A percentile compares a stretch with the other conserved stretches of the same genome.
Evolutionary conservation across 2,888 invertebrate species (phyloP).

Genomic region (Diaprepes abbreviatus): DNA sequence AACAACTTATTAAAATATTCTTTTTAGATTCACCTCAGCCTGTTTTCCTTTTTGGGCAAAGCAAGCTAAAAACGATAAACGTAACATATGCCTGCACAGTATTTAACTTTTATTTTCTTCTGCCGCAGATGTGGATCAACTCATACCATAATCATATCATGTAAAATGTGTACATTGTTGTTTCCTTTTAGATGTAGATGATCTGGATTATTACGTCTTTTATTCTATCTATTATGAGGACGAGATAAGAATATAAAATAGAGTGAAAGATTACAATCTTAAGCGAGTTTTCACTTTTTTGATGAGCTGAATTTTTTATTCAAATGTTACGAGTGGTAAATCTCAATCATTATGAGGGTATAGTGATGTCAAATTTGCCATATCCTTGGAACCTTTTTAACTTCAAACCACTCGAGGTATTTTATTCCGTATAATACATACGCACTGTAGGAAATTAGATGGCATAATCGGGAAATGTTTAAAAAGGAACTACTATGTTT

Average conservation of each 20-base stretch:
- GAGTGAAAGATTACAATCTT: too few relatives aligned
- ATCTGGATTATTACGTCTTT: constrained; percentile 34
- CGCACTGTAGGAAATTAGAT: too few relatives aligned
- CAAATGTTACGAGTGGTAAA: too few relatives aligned
- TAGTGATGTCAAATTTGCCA: too few relatives aligned
- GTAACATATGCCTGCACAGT: constrained; percentile 18
- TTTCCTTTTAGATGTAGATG: constrained; percentile 32
- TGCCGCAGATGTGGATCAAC: constrained; percentile 37
- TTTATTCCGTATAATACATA: too few relatives aligned
- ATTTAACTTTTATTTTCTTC: constrained; percentile 38
- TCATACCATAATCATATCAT: constrained; percentile 27
- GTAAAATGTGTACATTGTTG: constrained; percentile 25
- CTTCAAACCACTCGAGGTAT: too few relatives aligned
- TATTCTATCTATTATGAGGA: not conserved
- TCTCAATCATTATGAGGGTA: too few relatives aligned
- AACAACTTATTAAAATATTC: constrained; percentile 44
- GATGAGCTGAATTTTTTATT: too few relatives aligned
- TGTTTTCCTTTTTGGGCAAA: constrained; percentile 35
- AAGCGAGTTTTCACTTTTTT: too few relatives aligned
- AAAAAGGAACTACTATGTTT: too few relatives aligned
- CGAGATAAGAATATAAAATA: not conserved
- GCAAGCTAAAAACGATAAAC: constrained; percentile 21
- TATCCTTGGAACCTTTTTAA: too few relatives aligned
- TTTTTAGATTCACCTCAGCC: constrained; percentile 23
- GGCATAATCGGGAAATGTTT: too few relatives aligned